A percentile compares a stretch with the other conserved stretches of the same genome.
phyloP scores from a whole-genome alignment of 2,797 vertebrate species.

The Ctenosaura bakeri region DNA sequence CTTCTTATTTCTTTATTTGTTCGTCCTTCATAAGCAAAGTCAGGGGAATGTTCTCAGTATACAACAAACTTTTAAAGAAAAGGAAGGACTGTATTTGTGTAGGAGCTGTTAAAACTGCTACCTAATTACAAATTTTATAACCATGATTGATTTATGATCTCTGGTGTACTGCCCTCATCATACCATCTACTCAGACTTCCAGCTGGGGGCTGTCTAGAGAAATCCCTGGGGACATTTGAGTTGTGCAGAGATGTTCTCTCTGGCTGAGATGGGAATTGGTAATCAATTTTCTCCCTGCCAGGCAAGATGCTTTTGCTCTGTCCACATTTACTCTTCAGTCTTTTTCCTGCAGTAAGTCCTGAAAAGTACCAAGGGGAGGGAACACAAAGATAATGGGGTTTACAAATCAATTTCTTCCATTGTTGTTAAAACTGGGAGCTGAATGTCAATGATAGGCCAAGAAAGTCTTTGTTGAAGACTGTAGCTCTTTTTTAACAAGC shows the following conservation, averaged over 20 bases:
- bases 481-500: constrained; percentile 51
- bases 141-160: constrained; percentile 76
- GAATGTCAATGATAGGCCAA: constrained; percentile 38
- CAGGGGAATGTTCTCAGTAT: constrained; percentile 37
- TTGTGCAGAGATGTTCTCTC: constrained; percentile 59
- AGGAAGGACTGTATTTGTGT: constrained; percentile 3
- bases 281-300: constrained; percentile 74
- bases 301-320: constrained; percentile 59
- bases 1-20: neutral
- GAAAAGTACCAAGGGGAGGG: constrained; percentile 48
- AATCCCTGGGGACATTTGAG: constrained; percentile 61
- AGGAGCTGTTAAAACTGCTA: constrained; percentile 39
- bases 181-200: constrained; percentile 47
- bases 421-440: constrained; percentile 45
- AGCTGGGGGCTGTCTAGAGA: constrained; percentile 60
- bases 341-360: constrained; percentile 52
- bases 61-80: constrained; percentile 46
- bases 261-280: constrained; percentile 48
- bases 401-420: constrained; percentile 67
- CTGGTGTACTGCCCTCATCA: constrained; percentile 59
- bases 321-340: constrained; percentile 42
- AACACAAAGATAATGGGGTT: constrained; percentile 54
- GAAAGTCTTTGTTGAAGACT: constrained; percentile 6
- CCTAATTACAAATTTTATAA: constrained; percentile 63
- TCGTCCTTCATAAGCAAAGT: constrained; percentile 24